Percentiles rank a stretch among this genome's conserved stretches.
These are phyloP conservation scores for Rhineura floridana DNA, from an alignment of 2,113 vertebrate genomes.

Conservation along the genomic window DNA sequence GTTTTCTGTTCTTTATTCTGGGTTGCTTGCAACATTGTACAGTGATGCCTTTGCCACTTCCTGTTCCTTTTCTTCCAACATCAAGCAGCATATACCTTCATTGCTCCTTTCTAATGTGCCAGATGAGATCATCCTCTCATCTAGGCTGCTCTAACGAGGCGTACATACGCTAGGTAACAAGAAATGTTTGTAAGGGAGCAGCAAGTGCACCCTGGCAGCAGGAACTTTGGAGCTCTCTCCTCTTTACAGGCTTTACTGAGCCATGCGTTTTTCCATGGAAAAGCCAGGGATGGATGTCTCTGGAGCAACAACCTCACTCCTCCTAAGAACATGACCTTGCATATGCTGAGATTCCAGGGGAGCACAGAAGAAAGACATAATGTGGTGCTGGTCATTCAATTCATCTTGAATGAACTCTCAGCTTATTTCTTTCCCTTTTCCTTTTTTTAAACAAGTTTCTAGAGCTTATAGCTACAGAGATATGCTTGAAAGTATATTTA, in stretches of 20 bases:
- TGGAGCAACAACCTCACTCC: background rate
- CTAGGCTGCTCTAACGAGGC: background rate
- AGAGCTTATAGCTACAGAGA: background rate
- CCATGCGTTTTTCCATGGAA: background rate
- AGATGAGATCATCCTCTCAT: background rate
- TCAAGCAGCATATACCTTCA: conserved; percentile 1
- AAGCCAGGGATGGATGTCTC: background rate
- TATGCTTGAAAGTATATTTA: background rate
- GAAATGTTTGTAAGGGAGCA: background rate
- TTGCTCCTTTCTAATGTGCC: background rate
- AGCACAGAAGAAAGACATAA: background rate
- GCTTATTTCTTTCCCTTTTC: too few relatives aligned
- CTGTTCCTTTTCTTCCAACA: background rate
- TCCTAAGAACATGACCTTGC: background rate
- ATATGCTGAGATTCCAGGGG: background rate
- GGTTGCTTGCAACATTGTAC: background rate
- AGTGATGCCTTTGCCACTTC: background rate
- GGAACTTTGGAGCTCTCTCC: background rate
- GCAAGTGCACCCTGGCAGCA: background rate
- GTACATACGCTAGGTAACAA: background rate
- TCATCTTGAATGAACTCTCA: background rate
- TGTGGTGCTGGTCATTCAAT: background rate
- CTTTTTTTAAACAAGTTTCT: background rate
- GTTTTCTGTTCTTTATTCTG: background rate
- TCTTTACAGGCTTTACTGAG: background rate